A percentile compares a stretch with the other conserved stretches of the same genome.
These are phyloP conservation scores for Petrophora chlorosata DNA, from an alignment of 2,888 invertebrate genomes.

Conservation along the genomic window DNA sequence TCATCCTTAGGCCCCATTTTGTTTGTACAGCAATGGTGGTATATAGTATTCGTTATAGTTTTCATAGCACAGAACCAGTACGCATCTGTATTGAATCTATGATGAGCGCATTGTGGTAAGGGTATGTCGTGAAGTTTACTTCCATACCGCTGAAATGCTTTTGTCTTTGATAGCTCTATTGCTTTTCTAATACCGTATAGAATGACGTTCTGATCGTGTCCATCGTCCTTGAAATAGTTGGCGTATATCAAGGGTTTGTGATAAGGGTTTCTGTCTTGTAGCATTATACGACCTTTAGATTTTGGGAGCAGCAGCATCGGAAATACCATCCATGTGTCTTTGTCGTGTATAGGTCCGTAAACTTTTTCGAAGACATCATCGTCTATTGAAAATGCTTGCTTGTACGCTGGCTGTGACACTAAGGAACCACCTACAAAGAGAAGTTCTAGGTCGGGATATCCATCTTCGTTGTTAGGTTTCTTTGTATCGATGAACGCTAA, in stretches of 20 bases:
- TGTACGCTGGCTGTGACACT: slow-evolving; percentile 61
- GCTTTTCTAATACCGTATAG: slow-evolving; percentile 72
- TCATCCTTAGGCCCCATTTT: slow-evolving; percentile 80
- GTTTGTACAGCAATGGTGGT: slow-evolving; percentile 82
- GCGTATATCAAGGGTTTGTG: slow-evolving; percentile 86
- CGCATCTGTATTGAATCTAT: slow-evolving; percentile 82
- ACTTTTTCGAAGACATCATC: slow-evolving; percentile 71
- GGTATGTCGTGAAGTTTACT: slow-evolving; percentile 78
- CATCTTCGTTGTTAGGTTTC: slow-evolving; percentile 61
- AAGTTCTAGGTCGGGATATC: slow-evolving; percentile 85
- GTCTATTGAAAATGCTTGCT: slow-evolving; percentile 62
- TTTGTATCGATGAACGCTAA: slow-evolving; percentile 82
- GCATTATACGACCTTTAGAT: slow-evolving; percentile 84
- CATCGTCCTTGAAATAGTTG: slow-evolving; percentile 85
- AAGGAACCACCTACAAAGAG: slow-evolving; percentile 82
- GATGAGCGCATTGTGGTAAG: slow-evolving; percentile 82
- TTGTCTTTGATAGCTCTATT: slow-evolving; percentile 72
- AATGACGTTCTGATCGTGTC: slow-evolving; percentile 81
- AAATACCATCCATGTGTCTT: slow-evolving; percentile 80
- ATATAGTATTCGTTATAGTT: slow-evolving; percentile 79
- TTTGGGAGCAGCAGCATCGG: slow-evolving; percentile 86
- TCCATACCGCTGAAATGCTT: slow-evolving; percentile 78
- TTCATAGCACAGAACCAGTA: slow-evolving; percentile 88
- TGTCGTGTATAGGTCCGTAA: slow-evolving; percentile 64
- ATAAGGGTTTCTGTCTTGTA: slow-evolving; percentile 86